Evolutionary conservation across 2,113 vertebrate species (phyloP).

Genomic region (Bos javanicus): DNA sequence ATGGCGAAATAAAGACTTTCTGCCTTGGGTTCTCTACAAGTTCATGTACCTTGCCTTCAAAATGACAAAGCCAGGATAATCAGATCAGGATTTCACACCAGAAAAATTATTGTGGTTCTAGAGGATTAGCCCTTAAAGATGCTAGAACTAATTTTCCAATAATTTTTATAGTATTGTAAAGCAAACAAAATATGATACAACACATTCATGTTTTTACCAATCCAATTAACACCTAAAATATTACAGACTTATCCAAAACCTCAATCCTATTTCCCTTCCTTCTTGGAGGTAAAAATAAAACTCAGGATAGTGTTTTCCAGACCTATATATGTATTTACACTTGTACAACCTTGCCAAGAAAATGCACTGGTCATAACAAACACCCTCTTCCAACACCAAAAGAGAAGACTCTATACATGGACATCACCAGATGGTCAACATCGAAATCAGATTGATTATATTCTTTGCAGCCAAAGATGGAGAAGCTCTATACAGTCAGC

Average conservation of each 20-base stretch:
- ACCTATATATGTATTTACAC: background rate
- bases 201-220: background rate
- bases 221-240: background rate
- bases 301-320: background rate
- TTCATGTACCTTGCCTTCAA: background rate
- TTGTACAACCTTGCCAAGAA: background rate
- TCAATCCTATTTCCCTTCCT: background rate
- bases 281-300: background rate
- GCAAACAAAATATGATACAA: background rate
- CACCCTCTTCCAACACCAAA: no score
- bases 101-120: background rate
- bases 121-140: background rate
- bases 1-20: background rate
- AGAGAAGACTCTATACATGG: no score
- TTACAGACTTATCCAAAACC: background rate
- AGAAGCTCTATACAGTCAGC: no score
- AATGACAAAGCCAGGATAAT: background rate
- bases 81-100: background rate
- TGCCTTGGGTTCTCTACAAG: background rate
- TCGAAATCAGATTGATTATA: no score
- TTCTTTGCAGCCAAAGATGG: no score
- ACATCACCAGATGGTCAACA: no score
- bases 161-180: background rate
- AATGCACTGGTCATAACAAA: no score
- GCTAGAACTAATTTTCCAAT: background rate